Percentiles rank a stretch among this genome's conserved stretches.
phyloP scores from a whole-genome alignment of 2,888 invertebrate genomes.

The Conops quadrifasciatus region DNA sequence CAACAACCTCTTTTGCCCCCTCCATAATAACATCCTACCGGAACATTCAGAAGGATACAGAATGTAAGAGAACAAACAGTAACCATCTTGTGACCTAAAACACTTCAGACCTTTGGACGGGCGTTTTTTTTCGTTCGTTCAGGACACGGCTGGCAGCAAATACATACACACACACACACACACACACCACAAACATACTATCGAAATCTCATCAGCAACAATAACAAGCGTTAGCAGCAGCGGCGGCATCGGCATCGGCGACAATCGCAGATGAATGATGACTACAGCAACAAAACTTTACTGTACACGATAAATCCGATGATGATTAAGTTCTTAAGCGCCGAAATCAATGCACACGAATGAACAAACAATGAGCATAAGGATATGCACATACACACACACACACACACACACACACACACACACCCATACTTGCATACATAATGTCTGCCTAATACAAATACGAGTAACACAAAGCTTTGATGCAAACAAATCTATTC shows the following conservation, averaged over 20 bases:
- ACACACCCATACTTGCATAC: background rate
- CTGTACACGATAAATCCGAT: slow-evolving; percentile 38
- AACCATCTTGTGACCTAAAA: slow-evolving; percentile 10
- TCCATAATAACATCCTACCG: slow-evolving; percentile 14
- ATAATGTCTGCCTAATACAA: too few relatives aligned
- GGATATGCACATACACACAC: background rate
- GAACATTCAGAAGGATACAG: slow-evolving; percentile 1
- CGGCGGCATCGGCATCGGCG: slow-evolving; percentile 26
- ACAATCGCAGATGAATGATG: background rate
- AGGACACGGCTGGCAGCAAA: background rate
- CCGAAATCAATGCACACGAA: slow-evolving; percentile 62
- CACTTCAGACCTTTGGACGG: background rate
- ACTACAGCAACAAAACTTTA: slow-evolving; percentile 10
- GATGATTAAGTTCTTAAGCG: slow-evolving; percentile 59
- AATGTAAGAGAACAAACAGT: too few relatives aligned
- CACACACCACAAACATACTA: too few relatives aligned
- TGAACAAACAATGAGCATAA: slow-evolving; percentile 44
- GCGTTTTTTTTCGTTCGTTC: background rate
- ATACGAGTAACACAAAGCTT: too few relatives aligned
- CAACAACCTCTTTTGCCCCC: background rate
- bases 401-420: background rate
- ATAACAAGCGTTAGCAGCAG: slow-evolving; percentile 45
- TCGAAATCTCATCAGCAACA: slow-evolving; percentile 39
- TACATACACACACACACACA: background rate
- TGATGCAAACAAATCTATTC: background rate